Evolutionary conservation across 2,888 invertebrate species (phyloP).

Genomic region (Drosophila rubida): DNA sequence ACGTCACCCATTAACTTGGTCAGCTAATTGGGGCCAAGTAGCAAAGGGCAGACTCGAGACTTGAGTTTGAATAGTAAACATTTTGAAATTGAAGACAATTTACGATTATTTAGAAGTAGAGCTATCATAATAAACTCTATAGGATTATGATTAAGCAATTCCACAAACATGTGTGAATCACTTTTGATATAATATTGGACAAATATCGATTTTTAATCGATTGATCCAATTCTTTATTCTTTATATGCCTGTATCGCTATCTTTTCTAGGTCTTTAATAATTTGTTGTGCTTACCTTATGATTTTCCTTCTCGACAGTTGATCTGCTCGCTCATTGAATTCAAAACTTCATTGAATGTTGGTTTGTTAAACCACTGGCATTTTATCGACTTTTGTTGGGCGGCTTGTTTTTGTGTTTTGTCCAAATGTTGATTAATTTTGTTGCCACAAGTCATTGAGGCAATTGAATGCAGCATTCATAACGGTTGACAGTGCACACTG

Average conservation of each 20-base stretch:
- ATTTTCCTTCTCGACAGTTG: neutral
- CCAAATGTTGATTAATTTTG: constrained; percentile 76
- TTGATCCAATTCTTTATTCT: too few species aligned
- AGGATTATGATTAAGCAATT: neutral
- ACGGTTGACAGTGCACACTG: constrained; percentile 67
- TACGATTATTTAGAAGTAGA: constrained; percentile 4
- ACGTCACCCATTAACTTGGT: constrained; percentile 54
- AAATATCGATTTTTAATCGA: too few species aligned
- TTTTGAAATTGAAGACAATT: constrained; percentile 45
- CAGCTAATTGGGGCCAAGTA: constrained; percentile 72
- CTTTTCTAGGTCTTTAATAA: too few species aligned
- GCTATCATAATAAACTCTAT: neutral
- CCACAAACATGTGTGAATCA: neutral
- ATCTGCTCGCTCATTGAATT: neutral
- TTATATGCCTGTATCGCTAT: too few species aligned
- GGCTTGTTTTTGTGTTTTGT: constrained; percentile 30
- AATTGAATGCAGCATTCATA: constrained; percentile 74
- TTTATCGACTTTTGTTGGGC: neutral
- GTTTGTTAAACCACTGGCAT: neutral
- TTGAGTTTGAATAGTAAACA: constrained; percentile 42
- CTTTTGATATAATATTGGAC: neutral
- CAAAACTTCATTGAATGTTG: neutral
- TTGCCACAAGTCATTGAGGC: constrained; percentile 78
- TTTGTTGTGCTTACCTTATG: too few species aligned
- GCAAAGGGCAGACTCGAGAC: neutral